A percentile compares a stretch with the other conserved stretches of the same genome.
Evolutionary conservation across 2,888 invertebrate genomes (phyloP).

Genomic region (Hedya salicella): DNA sequence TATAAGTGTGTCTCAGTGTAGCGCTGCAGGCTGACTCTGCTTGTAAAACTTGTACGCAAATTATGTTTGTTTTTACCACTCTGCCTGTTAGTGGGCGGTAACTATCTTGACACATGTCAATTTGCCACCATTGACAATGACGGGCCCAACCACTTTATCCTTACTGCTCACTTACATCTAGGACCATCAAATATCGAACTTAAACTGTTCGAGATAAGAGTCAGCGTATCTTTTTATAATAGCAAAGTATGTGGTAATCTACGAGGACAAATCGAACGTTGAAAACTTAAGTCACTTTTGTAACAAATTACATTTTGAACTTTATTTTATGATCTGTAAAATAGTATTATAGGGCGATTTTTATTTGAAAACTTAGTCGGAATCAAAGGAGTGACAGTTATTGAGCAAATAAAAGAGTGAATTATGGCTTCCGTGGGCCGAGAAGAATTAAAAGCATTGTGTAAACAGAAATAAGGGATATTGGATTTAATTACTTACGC

Average conservation of each 20-base stretch:
- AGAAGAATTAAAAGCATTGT: slow-evolving; percentile 30
- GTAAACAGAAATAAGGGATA: slow-evolving; percentile 33
- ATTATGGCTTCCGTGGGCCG: slow-evolving; percentile 40
- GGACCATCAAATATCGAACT: slow-evolving; percentile 2
- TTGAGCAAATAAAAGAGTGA: slow-evolving; percentile 35
- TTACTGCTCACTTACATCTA: background rate
- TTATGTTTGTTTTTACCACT: slow-evolving; percentile 33
- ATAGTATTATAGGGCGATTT: background rate
- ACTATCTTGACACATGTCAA: slow-evolving; percentile 41
- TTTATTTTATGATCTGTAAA: background rate
- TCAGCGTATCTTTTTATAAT: background rate
- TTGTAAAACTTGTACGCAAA: slow-evolving; percentile 12
- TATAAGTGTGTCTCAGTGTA: too few species aligned
- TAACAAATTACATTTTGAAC: background rate
- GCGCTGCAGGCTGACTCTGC: too few species aligned
- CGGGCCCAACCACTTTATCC: slow-evolving; percentile 11
- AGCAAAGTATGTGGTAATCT: slow-evolving; percentile 8
- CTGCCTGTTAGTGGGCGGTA: slow-evolving; percentile 31
- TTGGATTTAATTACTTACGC: slow-evolving; percentile 24
- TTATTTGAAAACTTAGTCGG: background rate
- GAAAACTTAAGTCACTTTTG: background rate
- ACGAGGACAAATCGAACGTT: slow-evolving; percentile 29
- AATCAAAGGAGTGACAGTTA: slow-evolving; percentile 33
- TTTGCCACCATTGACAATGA: slow-evolving; percentile 36
- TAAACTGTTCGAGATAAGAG: slow-evolving; percentile 4